Percentiles rank a stretch among this genome's conserved stretches.
These are phyloP conservation scores for Enteromius anoplus DNA, from an alignment of 2,797 vertebrate genomes.

Conservation along the genomic window DNA sequence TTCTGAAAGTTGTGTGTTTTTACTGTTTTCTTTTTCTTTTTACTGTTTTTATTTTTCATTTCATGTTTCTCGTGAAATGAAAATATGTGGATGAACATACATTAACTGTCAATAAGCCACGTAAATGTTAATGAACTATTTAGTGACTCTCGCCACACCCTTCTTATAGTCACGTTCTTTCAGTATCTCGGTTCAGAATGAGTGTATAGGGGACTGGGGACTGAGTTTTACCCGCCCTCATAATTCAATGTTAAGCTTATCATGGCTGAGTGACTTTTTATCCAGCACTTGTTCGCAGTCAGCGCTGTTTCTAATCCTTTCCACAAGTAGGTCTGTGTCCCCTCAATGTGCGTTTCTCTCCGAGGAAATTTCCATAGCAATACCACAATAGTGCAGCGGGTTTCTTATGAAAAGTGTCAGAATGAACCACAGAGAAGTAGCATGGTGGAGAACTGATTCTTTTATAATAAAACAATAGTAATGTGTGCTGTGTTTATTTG, in stretches of 20 bases:
- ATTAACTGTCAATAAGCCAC: conserved; percentile 9
- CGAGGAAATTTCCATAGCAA: conserved; percentile 16
- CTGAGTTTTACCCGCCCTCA: conserved; percentile 26
- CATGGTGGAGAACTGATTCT: neutral
- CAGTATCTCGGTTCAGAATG: conserved; percentile 2
- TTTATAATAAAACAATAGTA: neutral
- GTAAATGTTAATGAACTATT: conserved; percentile 31
- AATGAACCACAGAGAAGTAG: neutral
- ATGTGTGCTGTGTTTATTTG: neutral
- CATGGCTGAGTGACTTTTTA: conserved; percentile 52
- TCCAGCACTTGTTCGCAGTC: conserved; percentile 43
- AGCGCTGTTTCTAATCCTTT: conserved; percentile 41
- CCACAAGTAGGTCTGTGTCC: conserved; percentile 26
- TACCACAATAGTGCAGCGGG: neutral
- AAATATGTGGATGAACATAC: conserved; percentile 1
- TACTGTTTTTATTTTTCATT: no score
- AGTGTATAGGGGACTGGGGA: neutral
- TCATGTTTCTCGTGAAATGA: neutral
- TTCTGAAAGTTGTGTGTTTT: neutral
- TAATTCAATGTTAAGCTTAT: conserved; percentile 44
- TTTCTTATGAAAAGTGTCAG: neutral
- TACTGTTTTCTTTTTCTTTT: no score
- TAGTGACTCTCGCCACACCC: conserved; percentile 1
- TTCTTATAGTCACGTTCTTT: neutral
- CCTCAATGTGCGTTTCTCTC: conserved; percentile 14